Base-by-base conservation (phyloP, 2,113 vertebrate genomes). In the Cephalopholis sonnerati region DNA sequence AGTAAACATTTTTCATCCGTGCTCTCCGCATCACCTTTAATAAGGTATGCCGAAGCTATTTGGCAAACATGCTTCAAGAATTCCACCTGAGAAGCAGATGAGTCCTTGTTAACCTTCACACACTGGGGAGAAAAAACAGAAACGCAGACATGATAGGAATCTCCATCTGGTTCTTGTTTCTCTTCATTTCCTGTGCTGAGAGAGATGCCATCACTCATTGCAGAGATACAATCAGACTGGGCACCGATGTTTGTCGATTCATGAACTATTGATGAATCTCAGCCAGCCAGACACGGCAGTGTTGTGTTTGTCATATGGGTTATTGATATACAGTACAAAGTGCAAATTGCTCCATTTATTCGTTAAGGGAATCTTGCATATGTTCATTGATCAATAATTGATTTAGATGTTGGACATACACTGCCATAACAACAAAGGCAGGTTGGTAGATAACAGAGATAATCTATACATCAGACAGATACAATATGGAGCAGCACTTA, bases 231-330 rank as follows among this genome's bases (percentile, higher is more conserved):
- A 83, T 87, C 87, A 66, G 77, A 75, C 41, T 29, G 55, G 62
- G 62, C 58, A 66, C 65, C 83, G 63, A 70, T 87, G 79, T 90
- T 83, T 88, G 73, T 81, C 57, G 6, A 69, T 72, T 85, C 75
- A 86, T 92, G 72, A 86, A 85, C 79, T 88, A 91, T 90, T 87
- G 85, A 91, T 88, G 79, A 86, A 66, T 82, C 67, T 83, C 41
- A 25, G 65, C 62, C 25, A 81, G 71, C 74, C 63, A 57, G 24
- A 83, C 79, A 57, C 20, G 9, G 16, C 36, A 32, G 25, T 73
- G 77, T 79, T 64, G 46, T 86, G 83, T 77, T 82, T 88, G 64
- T 77, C 79, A 76, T 73, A 86, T 78, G 50, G 41, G 39, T 57
- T 82, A 87, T 86, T 89, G 90, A 91, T 91, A 76, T 68, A 64